phyloP scores from a whole-genome alignment of 2,888 invertebrate genomes.

The Terebella lapidaria region DNA sequence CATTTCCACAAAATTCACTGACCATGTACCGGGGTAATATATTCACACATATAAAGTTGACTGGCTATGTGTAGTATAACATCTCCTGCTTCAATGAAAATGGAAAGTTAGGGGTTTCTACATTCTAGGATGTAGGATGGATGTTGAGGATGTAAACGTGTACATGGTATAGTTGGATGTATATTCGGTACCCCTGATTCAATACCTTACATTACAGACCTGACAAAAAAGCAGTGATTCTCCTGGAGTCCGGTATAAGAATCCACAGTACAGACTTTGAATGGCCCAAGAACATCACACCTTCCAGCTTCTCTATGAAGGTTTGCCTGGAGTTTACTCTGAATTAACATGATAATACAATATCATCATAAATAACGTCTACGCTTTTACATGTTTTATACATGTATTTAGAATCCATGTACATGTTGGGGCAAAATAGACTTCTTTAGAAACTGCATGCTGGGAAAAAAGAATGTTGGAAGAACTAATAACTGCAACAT shows the following conservation, averaged over 20 bases:
- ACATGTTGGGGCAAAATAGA: not conserved
- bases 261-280: conserved; percentile 93
- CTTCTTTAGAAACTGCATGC: not conserved
- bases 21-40: not conserved
- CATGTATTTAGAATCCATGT: not conserved
- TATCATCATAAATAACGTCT: not conserved
- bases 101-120: no score
- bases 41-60: not conserved
- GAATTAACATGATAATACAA: not conserved
- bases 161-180: no score
- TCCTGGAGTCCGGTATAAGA: conserved; percentile 89
- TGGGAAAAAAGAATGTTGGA: no score
- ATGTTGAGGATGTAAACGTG: no score
- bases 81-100: no score
- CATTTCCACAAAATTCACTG: not conserved
- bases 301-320: conserved; percentile 97
- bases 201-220: conserved; percentile 69
- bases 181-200: no score
- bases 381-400: no score
- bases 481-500: no score
- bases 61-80: no score
- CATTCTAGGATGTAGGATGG: no score
- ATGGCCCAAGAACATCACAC: conserved; percentile 95
- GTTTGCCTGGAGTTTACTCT: conserved; percentile 57
- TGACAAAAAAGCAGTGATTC: conserved; percentile 79